Evolutionary conservation across 2,797 vertebrate species (phyloP), one percentile per base, ranked within the genome.

Genomic region (Chaetodon trifasciatus): DNA sequence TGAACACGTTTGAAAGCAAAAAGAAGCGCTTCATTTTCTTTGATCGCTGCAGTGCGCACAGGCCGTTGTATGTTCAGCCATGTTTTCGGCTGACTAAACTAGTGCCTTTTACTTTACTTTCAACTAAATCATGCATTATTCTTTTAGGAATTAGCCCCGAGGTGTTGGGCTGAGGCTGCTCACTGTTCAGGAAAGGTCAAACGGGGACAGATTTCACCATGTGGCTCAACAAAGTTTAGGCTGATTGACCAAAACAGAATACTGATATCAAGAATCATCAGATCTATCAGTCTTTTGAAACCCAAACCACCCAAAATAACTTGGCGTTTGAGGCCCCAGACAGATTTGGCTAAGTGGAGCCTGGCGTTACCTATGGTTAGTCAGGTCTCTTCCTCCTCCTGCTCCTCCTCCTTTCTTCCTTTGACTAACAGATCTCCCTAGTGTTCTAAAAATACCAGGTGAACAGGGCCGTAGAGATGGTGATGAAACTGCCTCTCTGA

Each of bases 361-460:
- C 96, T 71, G 95, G 97, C 94, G 55, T 85, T 88, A 87, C 86
- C 84, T 86, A 72, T 70, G 65, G 96, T 96, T 96, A 96, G 96
- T 97, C 96, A 96, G 96, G 95, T 95, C 95, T 96, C 95, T 95
- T 96, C 96, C 85, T 88, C 79, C 79, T 84, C 76, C 77, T 73
- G 58, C 62, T 86, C 76, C 80, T 85, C 83, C 82, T 81, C 79
- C 66, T 84, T 85, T 95, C 95, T 96, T 84, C 86, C 96, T 97
- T 97, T 98, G 97, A 98, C 97, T 98, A 97, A 97, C 97, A 97
- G 96, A 97, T 97, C 96, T 97, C 96, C 97, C 96, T 96, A 96
- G 96, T 96, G 96, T 98, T 98, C 97, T 98, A 98, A 98, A 98
- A 98, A 98, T 98, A 98, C 96, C 97, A 98, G 96, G 97, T 98